phyloP scores from a whole-genome alignment of 1,140 invertebrate genomes.

The Trachymyrmex cornetzi region DNA sequence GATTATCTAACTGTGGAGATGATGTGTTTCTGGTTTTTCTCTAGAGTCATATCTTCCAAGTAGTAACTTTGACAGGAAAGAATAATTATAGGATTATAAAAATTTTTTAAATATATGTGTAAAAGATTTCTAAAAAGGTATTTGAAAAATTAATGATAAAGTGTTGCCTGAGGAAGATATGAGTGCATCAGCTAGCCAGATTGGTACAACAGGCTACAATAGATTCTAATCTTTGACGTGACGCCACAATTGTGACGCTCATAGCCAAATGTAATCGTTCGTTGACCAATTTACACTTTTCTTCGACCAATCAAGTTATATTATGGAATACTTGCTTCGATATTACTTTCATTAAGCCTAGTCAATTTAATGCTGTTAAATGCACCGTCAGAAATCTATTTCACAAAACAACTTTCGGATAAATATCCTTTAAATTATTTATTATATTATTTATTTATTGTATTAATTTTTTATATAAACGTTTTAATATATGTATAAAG shows the following conservation, averaged over 20 bases:
- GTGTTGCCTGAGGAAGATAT: neutral
- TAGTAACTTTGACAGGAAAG: neutral
- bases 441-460: too few relatives aligned
- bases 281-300: slow-evolving; percentile 79
- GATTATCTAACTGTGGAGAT: neutral
- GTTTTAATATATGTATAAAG: neutral
- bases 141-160: neutral
- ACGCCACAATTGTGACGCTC: slow-evolving; percentile 18
- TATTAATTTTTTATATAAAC: neutral
- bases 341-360: slow-evolving; percentile 60
- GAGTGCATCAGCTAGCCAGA: neutral
- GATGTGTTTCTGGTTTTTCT: neutral
- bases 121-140: neutral
- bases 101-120: neutral
- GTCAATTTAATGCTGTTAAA: slow-evolving; percentile 21
- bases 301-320: slow-evolving; percentile 66
- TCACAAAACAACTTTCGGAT: slow-evolving; percentile 18
- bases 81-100: neutral
- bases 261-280: slow-evolving; percentile 73
- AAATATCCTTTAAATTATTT: neutral
- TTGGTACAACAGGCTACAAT: slow-evolving; percentile 13
- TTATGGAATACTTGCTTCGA: slow-evolving; percentile 72
- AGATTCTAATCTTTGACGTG: slow-evolving; percentile 56
- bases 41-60: neutral
- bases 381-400: slow-evolving; percentile 20